phyloP scores from a whole-genome alignment of 1,140 invertebrate genomes.

The Drosophila mojavensis region DNA sequence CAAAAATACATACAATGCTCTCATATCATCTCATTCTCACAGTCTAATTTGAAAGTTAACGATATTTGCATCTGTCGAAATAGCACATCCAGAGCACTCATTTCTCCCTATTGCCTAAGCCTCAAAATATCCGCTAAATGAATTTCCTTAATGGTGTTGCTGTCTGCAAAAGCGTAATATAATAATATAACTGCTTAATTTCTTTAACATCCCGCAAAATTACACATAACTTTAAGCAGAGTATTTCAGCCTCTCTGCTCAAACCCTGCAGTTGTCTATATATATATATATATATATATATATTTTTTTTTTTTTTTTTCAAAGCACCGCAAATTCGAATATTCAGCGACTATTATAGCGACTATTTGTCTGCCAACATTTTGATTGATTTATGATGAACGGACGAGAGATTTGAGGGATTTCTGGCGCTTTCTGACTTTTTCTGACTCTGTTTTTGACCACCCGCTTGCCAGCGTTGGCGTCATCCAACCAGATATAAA shows the following conservation, averaged over 20 bases:
- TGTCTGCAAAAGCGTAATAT: no score
- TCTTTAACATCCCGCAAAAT: no score
- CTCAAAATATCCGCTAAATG: not conserved
- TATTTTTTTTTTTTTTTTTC: not conserved
- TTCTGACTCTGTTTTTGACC: not conserved
- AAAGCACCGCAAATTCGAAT: not conserved
- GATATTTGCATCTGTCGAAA: no score
- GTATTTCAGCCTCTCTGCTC: not conserved
- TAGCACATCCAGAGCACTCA: no score
- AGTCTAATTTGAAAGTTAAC: no score
- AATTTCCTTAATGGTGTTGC: not conserved
- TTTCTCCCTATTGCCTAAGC: no score
- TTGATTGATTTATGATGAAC: constrained; percentile 34
- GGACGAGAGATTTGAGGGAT: constrained; percentile 4
- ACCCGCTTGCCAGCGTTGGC: constrained; percentile 30
- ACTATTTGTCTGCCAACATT: constrained; percentile 4
- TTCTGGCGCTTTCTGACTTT: not conserved
- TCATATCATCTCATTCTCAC: no score
- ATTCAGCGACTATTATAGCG: not conserved
- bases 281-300: not conserved
- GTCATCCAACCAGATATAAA: constrained; percentile 7
- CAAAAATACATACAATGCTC: no score
- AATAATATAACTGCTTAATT: no score
- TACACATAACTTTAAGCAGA: no score
- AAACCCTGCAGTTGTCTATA: not conserved